phyloP scores from a whole-genome alignment of 2,888 invertebrate species.

The Pristionchus mayeri region DNA sequence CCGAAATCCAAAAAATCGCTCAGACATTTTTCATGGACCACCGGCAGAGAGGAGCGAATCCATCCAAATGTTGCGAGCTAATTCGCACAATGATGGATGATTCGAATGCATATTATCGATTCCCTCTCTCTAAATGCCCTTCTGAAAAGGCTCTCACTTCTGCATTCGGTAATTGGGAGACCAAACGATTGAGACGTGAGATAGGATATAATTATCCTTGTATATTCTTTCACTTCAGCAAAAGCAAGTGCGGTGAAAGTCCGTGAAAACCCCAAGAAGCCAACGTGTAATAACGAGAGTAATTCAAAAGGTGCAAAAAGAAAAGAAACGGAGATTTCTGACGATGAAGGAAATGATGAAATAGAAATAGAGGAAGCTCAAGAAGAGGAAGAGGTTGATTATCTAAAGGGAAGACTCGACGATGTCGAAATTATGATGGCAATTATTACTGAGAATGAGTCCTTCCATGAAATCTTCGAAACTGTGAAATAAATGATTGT shows the following conservation, averaged over 20 bases:
- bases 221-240: not conserved
- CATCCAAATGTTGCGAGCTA: not conserved
- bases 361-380: not conserved
- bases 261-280: not conserved
- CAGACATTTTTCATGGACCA: not conserved
- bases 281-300: not conserved
- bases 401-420: too few relatives aligned
- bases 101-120: not conserved
- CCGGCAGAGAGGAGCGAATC: not conserved
- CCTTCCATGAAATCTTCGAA: too few relatives aligned
- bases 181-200: not conserved
- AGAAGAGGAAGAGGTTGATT: too few relatives aligned
- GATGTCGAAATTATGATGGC: too few relatives aligned
- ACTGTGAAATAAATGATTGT: too few relatives aligned
- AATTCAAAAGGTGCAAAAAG: not conserved
- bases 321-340: not conserved
- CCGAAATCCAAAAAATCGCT: not conserved
- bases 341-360: not conserved
- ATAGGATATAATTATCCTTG: not conserved
- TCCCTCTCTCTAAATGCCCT: not conserved
- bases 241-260: not conserved
- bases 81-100: not conserved
- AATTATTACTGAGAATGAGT: too few relatives aligned
- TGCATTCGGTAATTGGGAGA: not conserved
- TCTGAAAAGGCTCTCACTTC: not conserved